phyloP scores from a whole-genome alignment of 2,888 invertebrate species.

The Pollenia labialis region DNA sequence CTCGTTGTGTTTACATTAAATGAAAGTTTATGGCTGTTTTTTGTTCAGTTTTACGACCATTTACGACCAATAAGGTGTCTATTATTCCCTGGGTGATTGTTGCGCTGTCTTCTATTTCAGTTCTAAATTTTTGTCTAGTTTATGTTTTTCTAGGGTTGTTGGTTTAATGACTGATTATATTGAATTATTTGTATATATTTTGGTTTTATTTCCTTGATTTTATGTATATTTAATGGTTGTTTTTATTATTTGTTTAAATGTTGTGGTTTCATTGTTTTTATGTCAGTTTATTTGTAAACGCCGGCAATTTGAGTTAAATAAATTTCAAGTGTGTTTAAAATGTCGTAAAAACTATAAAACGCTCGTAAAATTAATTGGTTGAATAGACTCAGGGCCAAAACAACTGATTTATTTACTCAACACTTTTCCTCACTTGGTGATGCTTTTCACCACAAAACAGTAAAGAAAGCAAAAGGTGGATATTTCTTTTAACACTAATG shows the following conservation, averaged over 20 bases:
- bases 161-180: slow-evolving; percentile 50
- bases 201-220: slow-evolving; percentile 58
- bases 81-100: slow-evolving; percentile 52
- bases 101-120: slow-evolving; percentile 32
- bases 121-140: slow-evolving; percentile 72
- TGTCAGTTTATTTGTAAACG: slow-evolving; percentile 53
- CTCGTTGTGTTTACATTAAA: slow-evolving; percentile 18
- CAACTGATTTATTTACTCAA: slow-evolving; percentile 54
- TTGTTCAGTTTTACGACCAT: slow-evolving; percentile 56
- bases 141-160: slow-evolving; percentile 56
- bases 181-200: slow-evolving; percentile 36
- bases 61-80: slow-evolving; percentile 50
- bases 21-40: slow-evolving; percentile 36
- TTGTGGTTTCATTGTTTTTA: slow-evolving; percentile 63
- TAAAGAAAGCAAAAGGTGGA: background rate
- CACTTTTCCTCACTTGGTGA: background rate
- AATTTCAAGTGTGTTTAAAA: slow-evolving; percentile 59
- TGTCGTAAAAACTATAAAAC: slow-evolving; percentile 68
- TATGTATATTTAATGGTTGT: slow-evolving; percentile 67
- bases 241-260: slow-evolving; percentile 64
- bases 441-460: background rate
- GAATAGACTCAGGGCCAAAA: slow-evolving; percentile 41
- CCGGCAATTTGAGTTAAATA: slow-evolving; percentile 39
- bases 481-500: background rate
- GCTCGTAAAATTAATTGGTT: slow-evolving; percentile 64